A percentile compares a stretch with the other conserved stretches of the same genome.
Evolutionary conservation across 2,797 vertebrate genomes (phyloP).

Genomic region (Australoheros facetus): DNA sequence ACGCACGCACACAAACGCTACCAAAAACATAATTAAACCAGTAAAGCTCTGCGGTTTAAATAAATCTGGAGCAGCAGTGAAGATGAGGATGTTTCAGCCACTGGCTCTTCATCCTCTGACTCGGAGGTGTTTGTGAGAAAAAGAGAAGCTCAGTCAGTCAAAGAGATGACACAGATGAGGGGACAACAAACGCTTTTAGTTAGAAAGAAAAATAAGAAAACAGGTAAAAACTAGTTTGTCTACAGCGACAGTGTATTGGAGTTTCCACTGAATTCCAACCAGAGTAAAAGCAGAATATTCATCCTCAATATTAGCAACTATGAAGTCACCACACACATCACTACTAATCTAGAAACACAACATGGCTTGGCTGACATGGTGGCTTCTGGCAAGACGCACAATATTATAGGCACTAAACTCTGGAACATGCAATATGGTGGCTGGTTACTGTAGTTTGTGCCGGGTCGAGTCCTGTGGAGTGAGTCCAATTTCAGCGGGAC

Average conservation of each 20-base stretch:
- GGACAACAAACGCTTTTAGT: slow-evolving; percentile 77
- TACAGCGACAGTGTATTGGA: slow-evolving; percentile 74
- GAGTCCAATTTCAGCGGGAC: slow-evolving; percentile 48
- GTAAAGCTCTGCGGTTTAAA: no score
- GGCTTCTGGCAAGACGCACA: slow-evolving; percentile 76
- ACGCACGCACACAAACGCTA: no score
- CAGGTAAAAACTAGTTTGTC: slow-evolving; percentile 77
- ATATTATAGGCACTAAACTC: slow-evolving; percentile 78
- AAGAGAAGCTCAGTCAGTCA: slow-evolving; percentile 36
- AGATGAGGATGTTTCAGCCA: slow-evolving; percentile 1
- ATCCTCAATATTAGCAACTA: slow-evolving; percentile 73
- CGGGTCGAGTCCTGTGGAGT: slow-evolving; percentile 49
- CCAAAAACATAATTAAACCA: no score
- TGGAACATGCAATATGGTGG: slow-evolving; percentile 77
- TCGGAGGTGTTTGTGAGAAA: not conserved
- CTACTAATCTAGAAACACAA: slow-evolving; percentile 76
- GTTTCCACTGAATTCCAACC: slow-evolving; percentile 68
- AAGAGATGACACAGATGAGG: slow-evolving; percentile 47
- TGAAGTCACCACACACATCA: slow-evolving; percentile 73
- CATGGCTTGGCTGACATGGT: slow-evolving; percentile 75
- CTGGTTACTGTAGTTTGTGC: slow-evolving; percentile 68
- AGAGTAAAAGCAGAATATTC: slow-evolving; percentile 76
- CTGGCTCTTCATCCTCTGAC: not conserved
- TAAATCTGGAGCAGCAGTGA: not conserved
- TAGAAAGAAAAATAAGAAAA: slow-evolving; percentile 75